A percentile compares a stretch with the other conserved stretches of the same genome.
Conservation (phyloP, 2,797 vertebrate genomes). For the Coregonus sp. region DNA sequence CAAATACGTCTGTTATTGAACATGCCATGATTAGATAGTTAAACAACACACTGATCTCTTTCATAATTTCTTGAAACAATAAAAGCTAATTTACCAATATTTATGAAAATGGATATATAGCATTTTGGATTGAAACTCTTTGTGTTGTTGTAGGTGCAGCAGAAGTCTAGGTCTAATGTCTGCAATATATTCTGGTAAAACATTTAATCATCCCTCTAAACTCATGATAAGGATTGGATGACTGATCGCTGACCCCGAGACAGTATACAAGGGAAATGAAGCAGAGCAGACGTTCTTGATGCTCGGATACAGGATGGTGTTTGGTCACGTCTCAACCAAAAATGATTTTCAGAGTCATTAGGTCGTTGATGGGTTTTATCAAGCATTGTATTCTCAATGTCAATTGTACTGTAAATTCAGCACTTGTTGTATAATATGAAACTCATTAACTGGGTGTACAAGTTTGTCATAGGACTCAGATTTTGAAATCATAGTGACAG, state of each 20-base stretch:
- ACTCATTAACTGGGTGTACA: neutral
- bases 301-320: constrained; percentile 31
- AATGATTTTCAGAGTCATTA: neutral
- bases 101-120: no score
- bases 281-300: constrained; percentile 38
- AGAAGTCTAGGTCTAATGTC: constrained; percentile 20
- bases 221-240: constrained; percentile 37
- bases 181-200: constrained; percentile 27
- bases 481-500: neutral
- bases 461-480: neutral
- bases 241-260: constrained; percentile 23
- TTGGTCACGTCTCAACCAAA: constrained; percentile 14
- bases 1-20: no score
- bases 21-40: no score
- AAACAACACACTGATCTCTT: no score
- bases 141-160: constrained; percentile 20
- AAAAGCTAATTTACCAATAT: no score
- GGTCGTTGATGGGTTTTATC: neutral
- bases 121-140: neutral
- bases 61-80: no score
- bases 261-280: constrained; percentile 41
- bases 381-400: neutral
- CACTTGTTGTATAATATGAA: neutral
- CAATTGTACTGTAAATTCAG: neutral
- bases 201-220: constrained; percentile 32